Conservation (phyloP, 2,888 invertebrate species). For the Drosophila barbarae region DNA sequence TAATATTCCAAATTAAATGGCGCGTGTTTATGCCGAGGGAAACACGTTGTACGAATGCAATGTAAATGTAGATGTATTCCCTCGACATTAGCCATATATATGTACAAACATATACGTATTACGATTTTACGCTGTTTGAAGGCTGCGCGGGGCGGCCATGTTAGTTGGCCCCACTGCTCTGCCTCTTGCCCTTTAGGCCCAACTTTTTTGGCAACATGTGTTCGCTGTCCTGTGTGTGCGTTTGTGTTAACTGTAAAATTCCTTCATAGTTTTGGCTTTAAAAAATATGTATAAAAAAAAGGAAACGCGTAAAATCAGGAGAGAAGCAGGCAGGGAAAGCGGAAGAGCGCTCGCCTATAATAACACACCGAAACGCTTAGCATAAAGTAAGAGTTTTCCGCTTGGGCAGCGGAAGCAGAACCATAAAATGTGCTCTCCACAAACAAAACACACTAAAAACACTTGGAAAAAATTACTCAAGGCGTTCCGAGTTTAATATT, state of each 20-base stretch:
- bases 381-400: slow-evolving; percentile 65
- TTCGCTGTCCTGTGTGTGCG: slow-evolving; percentile 14
- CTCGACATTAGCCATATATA: slow-evolving; percentile 55
- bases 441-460: slow-evolving; percentile 35
- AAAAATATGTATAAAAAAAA: slow-evolving; percentile 41
- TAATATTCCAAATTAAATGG: slow-evolving; percentile 49
- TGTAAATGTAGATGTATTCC: slow-evolving; percentile 58
- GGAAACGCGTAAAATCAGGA: slow-evolving; percentile 44
- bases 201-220: slow-evolving; percentile 13
- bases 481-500: background rate
- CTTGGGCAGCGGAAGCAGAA: slow-evolving; percentile 66
- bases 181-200: slow-evolving; percentile 23
- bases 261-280: slow-evolving; percentile 36
- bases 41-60: slow-evolving; percentile 36
- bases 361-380: slow-evolving; percentile 56
- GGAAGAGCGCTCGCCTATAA: slow-evolving; percentile 48
- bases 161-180: slow-evolving; percentile 5
- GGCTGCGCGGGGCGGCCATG: slow-evolving; percentile 41
- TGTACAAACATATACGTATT: slow-evolving; percentile 19
- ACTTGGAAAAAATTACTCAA: background rate
- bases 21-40: slow-evolving; percentile 50
- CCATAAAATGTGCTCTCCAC: slow-evolving; percentile 59
- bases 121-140: slow-evolving; percentile 56
- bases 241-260: slow-evolving; percentile 37
- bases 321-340: slow-evolving; percentile 33